Base-by-base conservation (phyloP, 2,888 invertebrate species). In the Drosophila bunnanda region DNA sequence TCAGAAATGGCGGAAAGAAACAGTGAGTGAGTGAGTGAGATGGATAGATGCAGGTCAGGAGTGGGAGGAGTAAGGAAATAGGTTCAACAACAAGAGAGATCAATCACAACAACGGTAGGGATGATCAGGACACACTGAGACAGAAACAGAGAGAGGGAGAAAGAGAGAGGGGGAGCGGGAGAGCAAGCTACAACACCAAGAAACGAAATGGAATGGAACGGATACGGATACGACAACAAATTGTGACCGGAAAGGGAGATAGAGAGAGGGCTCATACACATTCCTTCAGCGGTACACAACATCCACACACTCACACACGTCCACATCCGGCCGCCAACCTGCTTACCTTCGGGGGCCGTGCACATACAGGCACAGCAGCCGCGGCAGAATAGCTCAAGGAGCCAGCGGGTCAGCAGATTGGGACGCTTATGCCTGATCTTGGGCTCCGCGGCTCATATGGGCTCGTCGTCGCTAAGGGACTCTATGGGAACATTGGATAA, bases 341-440 rank as follows among this genome's bases (percentile, higher is more conserved):
- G 69, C 78, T 79, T 79, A 80, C 80, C 80, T 82, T 59, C 55
- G 60, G 71, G 32, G 43, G 41, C 43, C 22, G 22, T 64, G 67
- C 83, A 82, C 54, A 82, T 57, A 60, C 83, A 80, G 48, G 75
- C 69, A 60, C 69, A 82, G 59, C 58, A 53, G 59, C 67, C 62
- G 41, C 41, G 55, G 32, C 72, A 65, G 41, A 53, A 36, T 46
- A 78, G 38, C 20, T 64, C 54, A 36, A 50, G 56, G 36, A 62
- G 48, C 34, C 52, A 67, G 56, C 77, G 66, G 68, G 53, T 32
- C 52, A 80, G 55, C 13, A 50, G 39, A 71, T 59, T 65, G 54
- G 66, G 79, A 28, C 64, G 62, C 62, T 44, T 52, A 25, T 38
- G 62, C 55, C 50, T 43, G 41, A 61, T 41, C 74, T 55, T 22